Evolutionary conservation across 2,888 invertebrate genomes (phyloP).

Genomic region (Hemithea aestivaria): DNA sequence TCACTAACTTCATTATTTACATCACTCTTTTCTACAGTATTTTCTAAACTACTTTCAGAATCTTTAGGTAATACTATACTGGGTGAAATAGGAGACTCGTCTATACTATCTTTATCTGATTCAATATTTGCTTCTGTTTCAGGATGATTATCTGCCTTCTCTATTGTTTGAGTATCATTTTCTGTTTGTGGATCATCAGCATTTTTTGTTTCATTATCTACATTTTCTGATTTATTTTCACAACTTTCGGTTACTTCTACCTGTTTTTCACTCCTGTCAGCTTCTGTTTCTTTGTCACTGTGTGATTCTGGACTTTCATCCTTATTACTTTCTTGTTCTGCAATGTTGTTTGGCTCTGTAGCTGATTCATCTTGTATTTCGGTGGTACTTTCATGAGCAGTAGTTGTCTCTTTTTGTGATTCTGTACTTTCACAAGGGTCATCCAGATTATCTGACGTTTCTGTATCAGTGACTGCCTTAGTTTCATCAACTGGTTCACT

Average conservation of each 20-base stretch:
- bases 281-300: constrained; percentile 11
- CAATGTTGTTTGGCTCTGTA: no score
- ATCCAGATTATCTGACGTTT: no score
- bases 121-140: neutral
- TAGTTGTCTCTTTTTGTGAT: no score
- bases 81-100: constrained; percentile 7
- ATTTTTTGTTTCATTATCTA: constrained; percentile 1
- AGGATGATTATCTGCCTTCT: constrained; percentile 10
- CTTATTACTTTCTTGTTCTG: constrained; percentile 10
- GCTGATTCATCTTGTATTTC: no score
- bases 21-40: constrained; percentile 10
- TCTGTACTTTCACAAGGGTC: no score
- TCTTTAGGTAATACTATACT: constrained; percentile 10
- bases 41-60: constrained; percentile 14
- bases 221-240: no score
- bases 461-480: no score
- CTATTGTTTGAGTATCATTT: constrained; percentile 6
- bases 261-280: constrained; percentile 5
- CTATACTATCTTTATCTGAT: constrained; percentile 2
- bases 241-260: neutral
- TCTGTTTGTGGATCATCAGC: constrained; percentile 6
- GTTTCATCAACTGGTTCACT: constrained; percentile 1
- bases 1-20: constrained; percentile 69
- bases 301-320: constrained; percentile 11
- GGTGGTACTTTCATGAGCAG: no score